Conservation (phyloP, 2,797 vertebrate species). For the Onychomys torridus region DNA sequence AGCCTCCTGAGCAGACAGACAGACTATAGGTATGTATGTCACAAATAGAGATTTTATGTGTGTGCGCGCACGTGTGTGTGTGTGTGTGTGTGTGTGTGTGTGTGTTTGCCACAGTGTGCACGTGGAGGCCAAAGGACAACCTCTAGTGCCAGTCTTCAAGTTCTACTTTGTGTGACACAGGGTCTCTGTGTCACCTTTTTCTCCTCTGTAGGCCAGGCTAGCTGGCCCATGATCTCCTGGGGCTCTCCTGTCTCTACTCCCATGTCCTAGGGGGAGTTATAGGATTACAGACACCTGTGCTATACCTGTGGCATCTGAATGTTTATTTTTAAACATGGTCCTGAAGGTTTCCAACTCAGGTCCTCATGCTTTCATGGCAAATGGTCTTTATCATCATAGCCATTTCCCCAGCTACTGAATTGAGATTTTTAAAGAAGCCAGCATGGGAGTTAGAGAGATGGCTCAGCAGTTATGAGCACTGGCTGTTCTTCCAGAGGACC, state of each 20-base stretch:
- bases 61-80: not conserved
- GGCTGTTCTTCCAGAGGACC: not conserved
- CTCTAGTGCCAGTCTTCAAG: not conserved
- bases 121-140: not conserved
- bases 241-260: not conserved
- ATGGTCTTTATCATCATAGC: not conserved
- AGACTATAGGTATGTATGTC: not conserved
- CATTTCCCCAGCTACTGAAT: not conserved
- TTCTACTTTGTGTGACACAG: not conserved
- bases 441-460: not conserved
- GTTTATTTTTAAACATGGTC: not conserved
- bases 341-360: not conserved
- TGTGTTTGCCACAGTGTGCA: no score
- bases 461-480: not conserved
- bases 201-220: not conserved
- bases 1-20: not conserved
- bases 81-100: not conserved
- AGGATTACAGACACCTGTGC: not conserved
- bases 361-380: not conserved
- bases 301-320: not conserved
- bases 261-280: not conserved
- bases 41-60: not conserved
- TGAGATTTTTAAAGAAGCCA: not conserved
- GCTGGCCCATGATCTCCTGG: not conserved
- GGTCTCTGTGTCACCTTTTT: not conserved